Evolutionary conservation across 2,888 invertebrate genomes (phyloP).

Genomic region (Zygogramma bicolorata): DNA sequence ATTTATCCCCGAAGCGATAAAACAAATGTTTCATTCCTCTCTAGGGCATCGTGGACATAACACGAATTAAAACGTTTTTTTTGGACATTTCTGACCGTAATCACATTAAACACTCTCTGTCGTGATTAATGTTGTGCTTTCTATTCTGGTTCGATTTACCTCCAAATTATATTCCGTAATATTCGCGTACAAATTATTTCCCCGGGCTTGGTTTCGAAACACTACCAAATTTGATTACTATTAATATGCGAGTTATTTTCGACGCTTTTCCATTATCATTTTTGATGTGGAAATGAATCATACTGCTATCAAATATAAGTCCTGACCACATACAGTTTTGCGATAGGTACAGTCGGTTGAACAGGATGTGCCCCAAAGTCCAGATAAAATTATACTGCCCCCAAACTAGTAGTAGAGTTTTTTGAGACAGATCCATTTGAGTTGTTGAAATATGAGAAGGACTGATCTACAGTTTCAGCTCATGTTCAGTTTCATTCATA

Average conservation of each 20-base stretch:
- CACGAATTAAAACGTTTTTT: constrained; percentile 5
- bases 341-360: too few relatives aligned
- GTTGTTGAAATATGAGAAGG: too few relatives aligned
- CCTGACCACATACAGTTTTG: too few relatives aligned
- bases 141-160: not conserved
- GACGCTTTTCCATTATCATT: not conserved
- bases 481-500: too few relatives aligned
- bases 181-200: not conserved
- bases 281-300: not conserved
- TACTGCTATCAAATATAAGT: constrained; percentile 21
- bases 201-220: not conserved
- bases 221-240: not conserved
- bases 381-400: too few relatives aligned
- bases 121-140: constrained; percentile 6
- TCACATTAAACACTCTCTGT: not conserved
- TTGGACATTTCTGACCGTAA: not conserved
- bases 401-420: too few relatives aligned
- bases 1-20: not conserved
- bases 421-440: too few relatives aligned
- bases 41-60: not conserved
- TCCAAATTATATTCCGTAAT: not conserved
- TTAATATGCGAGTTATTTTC: not conserved
- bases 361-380: too few relatives aligned
- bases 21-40: not conserved
- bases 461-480: too few relatives aligned